Conservation (phyloP, 2,888 invertebrate genomes). For the Erannis defoliaria region DNA sequence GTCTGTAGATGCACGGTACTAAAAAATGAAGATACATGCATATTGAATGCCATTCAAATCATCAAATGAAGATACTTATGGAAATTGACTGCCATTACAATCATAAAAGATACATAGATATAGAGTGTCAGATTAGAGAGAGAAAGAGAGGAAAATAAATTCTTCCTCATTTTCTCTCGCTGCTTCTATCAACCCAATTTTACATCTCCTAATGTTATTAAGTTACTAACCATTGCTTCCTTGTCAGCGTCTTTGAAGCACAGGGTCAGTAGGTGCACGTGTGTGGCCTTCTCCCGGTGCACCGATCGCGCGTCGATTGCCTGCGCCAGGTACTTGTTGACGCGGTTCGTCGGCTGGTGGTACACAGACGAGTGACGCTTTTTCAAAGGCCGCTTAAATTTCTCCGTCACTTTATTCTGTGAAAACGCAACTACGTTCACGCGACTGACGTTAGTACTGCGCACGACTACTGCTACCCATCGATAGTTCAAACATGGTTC, state of each 20-base stretch:
- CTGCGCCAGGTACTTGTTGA: constrained; percentile 96
- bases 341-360: constrained; percentile 96
- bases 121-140: no score
- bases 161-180: no score
- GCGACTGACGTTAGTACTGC: constrained; percentile 37
- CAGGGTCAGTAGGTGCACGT: constrained; percentile 94
- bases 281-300: constrained; percentile 95
- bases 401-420: constrained; percentile 95
- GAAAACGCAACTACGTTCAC: constrained; percentile 64
- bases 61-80: no score
- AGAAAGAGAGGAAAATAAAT: no score
- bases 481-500: no score
- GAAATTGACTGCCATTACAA: no score
- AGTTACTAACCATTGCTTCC: constrained; percentile 89
- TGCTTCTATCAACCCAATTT: no score
- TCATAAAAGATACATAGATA: no score
- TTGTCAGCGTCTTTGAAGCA: constrained; percentile 94
- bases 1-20: constrained; percentile 95
- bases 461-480: constrained; percentile 49
- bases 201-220: no score
- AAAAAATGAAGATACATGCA: constrained; percentile 47
- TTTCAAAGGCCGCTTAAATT: constrained; percentile 95
- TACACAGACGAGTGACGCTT: constrained; percentile 95
- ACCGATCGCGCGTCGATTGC: constrained; percentile 96
- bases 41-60: not conserved